Conservation (phyloP, 2,113 vertebrate genomes). For the Garra rufa region DNA sequence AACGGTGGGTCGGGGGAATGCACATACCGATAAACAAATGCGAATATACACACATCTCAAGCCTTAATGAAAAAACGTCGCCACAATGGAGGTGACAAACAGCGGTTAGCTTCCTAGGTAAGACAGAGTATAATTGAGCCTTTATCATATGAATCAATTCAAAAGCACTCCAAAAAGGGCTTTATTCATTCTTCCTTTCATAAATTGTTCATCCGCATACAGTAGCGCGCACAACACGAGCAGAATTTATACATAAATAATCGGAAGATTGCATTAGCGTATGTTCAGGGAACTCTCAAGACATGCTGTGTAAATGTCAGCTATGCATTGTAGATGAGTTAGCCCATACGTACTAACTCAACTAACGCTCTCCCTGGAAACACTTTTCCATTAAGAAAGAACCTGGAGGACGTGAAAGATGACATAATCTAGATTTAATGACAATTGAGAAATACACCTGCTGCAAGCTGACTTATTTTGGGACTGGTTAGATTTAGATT, state of each 20-base stretch:
- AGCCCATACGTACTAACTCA: slow-evolving; percentile 23
- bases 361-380: slow-evolving; percentile 11
- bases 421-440: slow-evolving; percentile 41
- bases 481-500: neutral
- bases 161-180: slow-evolving; percentile 30
- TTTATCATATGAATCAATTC: slow-evolving; percentile 30
- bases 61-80: slow-evolving; percentile 7
- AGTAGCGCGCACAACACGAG: neutral
- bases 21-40: slow-evolving; percentile 2
- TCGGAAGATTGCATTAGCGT: neutral
- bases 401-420: neutral
- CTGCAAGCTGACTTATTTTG: neutral
- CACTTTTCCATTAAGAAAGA: slow-evolving; percentile 31
- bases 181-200: neutral
- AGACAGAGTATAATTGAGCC: slow-evolving; percentile 22
- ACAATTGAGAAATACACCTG: slow-evolving; percentile 30
- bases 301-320: slow-evolving; percentile 53
- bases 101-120: neutral
- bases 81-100: slow-evolving; percentile 5
- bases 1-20: neutral
- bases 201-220: slow-evolving; percentile 26
- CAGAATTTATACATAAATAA: slow-evolving; percentile 46
- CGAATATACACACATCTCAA: slow-evolving; percentile 9
- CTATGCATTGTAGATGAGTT: slow-evolving; percentile 46
- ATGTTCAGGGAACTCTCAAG: slow-evolving; percentile 44